phyloP scores from a whole-genome alignment of 2,888 invertebrate genomes.

The Cetonia aurata region DNA sequence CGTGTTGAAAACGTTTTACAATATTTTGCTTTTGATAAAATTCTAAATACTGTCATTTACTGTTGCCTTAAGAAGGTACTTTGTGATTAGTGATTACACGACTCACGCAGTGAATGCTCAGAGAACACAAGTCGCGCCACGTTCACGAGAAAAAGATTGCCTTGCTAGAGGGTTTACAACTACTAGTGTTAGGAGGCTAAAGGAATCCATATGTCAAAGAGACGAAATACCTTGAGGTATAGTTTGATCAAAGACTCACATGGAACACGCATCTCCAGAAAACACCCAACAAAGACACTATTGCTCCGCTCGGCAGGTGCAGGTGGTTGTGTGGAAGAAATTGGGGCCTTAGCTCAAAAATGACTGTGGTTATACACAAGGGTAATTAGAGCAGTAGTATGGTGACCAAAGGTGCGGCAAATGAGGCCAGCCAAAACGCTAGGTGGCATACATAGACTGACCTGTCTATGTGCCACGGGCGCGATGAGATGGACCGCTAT shows the following conservation, averaged over 20 bases:
- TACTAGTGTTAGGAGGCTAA: not conserved
- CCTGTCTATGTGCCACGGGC: no score
- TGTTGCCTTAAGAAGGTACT: no score
- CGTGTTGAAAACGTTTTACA: no score
- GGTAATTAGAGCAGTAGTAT: constrained; percentile 10
- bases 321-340: constrained; percentile 7
- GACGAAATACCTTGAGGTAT: no score
- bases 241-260: no score
- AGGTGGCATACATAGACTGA: no score
- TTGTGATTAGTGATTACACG: no score
- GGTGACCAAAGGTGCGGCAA: not conserved
- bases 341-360: constrained; percentile 5
- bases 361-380: constrained; percentile 10
- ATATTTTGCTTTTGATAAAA: no score
- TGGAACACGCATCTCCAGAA: not conserved
- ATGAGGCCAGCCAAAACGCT: no score
- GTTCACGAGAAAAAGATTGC: not conserved
- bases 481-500: no score
- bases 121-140: not conserved
- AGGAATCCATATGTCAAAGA: not conserved
- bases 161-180: not conserved
- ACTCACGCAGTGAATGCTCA: not conserved
- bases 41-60: no score
- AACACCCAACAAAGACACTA: not conserved
- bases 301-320: constrained; percentile 2